Base-by-base conservation (phyloP, 2,888 invertebrate genomes). In the Adineta ricciae region DNA sequence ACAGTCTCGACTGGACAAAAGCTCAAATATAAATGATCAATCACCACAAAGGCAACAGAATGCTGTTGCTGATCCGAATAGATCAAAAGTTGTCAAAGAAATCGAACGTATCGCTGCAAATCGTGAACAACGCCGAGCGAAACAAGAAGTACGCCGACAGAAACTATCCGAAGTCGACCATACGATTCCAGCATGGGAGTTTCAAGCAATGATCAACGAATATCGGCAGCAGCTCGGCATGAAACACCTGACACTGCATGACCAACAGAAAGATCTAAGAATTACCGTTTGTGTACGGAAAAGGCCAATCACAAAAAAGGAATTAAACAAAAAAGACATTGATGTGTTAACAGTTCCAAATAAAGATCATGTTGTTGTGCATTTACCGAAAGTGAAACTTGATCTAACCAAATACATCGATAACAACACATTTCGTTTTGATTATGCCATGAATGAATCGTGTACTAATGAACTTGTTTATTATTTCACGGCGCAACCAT, bases 201-300 rank as follows among this genome's bases (percentile, higher is more conserved):
- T 86, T 84, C 84, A 82, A 24, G 84, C 82, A 19, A 86, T 86
- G 86, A 83, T 86, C 21, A 50, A 49, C 24, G 84, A 84, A 52
- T 86, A 84, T 86, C 54, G 86, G n/a, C 84, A 78, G 11, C 73
- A 49, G 27, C 32, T 86, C 9, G 83, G 84, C 8, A 84, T 86
- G 16, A 78, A 27, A 27, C 49, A 32, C 14, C 8, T 86, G 16
- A 84, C 84, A 32, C 83, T 83, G 4, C 36, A 78, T 38, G 86
- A 86, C 32, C 84, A 50, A 41, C 50, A 84, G 27, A 95, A 95
- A 89, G 96, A 96, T 91, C 95, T 84, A 72, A 50, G 82, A 91
- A 99, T 99, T 88, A 96, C 96, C 41, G 99, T 99, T 14, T 99
- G 98, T 91, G 97, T 99, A 1, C 92, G 99, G 86, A 99, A 98